Conservation (phyloP, 2,888 invertebrate species). For the Liposcelis brunnea region DNA sequence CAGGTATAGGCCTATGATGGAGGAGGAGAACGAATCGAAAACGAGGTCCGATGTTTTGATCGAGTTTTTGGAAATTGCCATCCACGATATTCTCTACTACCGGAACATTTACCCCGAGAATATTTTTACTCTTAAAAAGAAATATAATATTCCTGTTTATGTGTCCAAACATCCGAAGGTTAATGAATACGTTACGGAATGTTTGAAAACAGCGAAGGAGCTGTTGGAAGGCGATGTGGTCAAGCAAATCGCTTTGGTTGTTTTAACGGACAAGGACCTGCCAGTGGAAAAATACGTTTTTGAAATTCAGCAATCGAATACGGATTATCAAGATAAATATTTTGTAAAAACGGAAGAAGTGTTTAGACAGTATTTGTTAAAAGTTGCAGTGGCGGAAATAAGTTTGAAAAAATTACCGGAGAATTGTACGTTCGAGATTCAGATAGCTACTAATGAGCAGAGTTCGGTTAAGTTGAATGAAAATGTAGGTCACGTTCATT, state of each 20-base stretch:
- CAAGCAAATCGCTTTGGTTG: background rate
- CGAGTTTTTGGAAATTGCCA: slow-evolving; percentile 47
- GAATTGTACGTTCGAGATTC: background rate
- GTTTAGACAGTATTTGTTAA: slow-evolving; percentile 3
- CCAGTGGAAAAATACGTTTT: slow-evolving; percentile 5
- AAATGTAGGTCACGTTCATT: background rate
- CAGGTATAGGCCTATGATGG: too few relatives aligned
- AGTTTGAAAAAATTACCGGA: background rate
- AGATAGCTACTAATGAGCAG: background rate
- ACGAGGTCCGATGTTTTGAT: slow-evolving; percentile 25
- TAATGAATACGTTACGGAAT: slow-evolving; percentile 1
- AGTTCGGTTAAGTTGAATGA: slow-evolving; percentile 3
- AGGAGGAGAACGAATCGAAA: background rate
- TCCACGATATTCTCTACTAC: slow-evolving; percentile 42
- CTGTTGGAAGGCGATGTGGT: background rate
- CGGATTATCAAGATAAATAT: background rate
- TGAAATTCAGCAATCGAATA: background rate
- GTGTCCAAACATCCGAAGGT: slow-evolving; percentile 18
- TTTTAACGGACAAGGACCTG: background rate
- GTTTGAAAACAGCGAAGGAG: slow-evolving; percentile 1
- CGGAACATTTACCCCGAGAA: slow-evolving; percentile 43
- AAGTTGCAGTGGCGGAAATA: background rate
- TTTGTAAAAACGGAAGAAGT: background rate
- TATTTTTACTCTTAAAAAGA: slow-evolving; percentile 41
- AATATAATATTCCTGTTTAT: slow-evolving; percentile 42